phyloP scores from a whole-genome alignment of 2,888 invertebrate species.

The Drosophila lacicola region DNA sequence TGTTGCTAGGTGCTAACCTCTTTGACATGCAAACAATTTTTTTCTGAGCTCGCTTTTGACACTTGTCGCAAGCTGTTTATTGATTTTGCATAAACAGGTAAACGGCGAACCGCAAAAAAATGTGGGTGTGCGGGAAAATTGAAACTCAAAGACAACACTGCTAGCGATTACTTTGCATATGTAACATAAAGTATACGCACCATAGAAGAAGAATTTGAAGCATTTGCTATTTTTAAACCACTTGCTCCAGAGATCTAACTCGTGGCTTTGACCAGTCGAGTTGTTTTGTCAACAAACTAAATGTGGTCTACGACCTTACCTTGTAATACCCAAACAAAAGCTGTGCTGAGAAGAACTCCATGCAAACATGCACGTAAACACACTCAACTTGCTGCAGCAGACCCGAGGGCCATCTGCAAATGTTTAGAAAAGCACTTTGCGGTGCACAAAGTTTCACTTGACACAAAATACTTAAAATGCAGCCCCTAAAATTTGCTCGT shows the following conservation, averaged over 20 bases:
- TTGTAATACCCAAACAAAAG: slow-evolving; percentile 8
- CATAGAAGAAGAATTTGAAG: slow-evolving; percentile 1
- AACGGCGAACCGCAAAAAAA: slow-evolving; percentile 2
- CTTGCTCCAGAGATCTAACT: not conserved
- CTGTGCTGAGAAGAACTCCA: slow-evolving; percentile 10
- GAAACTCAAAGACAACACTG: slow-evolving; percentile 51
- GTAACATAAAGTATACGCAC: slow-evolving; percentile 38
- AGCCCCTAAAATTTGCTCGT: slow-evolving; percentile 1
- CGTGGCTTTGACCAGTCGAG: not conserved
- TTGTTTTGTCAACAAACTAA: slow-evolving; percentile 28
- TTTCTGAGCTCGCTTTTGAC: slow-evolving; percentile 37
- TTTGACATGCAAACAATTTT: slow-evolving; percentile 62
- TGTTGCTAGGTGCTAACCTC: slow-evolving; percentile 67
- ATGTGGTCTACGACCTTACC: slow-evolving; percentile 27
- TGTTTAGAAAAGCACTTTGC: slow-evolving; percentile 59
- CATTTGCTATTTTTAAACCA: not conserved
- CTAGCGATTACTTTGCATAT: slow-evolving; percentile 47
- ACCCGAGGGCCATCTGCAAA: slow-evolving; percentile 48
- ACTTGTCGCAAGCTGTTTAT: slow-evolving; percentile 48
- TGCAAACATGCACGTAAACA: slow-evolving; percentile 40
- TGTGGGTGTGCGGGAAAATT: slow-evolving; percentile 32
- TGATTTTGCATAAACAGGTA: slow-evolving; percentile 67
- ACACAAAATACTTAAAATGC: slow-evolving; percentile 46
- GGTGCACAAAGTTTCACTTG: slow-evolving; percentile 56
- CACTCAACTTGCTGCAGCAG: slow-evolving; percentile 26